Evolutionary conservation across 2,797 vertebrate species (phyloP).

Genomic region (Emydoidea blandingii): DNA sequence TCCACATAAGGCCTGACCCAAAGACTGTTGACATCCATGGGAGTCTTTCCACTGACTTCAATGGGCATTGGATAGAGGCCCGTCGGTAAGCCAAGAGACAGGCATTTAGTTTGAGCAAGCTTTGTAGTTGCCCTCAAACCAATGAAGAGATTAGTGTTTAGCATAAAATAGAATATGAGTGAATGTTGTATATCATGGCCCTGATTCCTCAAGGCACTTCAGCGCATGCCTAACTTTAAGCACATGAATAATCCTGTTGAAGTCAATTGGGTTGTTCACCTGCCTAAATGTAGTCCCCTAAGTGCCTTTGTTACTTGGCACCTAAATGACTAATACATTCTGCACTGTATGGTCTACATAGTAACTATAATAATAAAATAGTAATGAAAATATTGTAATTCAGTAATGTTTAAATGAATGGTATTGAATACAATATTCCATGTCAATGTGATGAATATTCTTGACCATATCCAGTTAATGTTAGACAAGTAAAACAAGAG

Average conservation of each 20-base stretch:
- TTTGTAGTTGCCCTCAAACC: neutral
- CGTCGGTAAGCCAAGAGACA: neutral
- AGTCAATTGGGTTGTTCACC: neutral
- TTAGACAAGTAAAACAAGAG: neutral
- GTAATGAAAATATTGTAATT: neutral
- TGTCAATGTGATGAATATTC: neutral
- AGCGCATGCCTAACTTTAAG: neutral
- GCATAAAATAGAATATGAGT: neutral
- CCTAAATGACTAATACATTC: neutral
- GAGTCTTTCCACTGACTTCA: neutral
- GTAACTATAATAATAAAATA: neutral
- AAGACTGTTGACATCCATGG: neutral
- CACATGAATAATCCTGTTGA: neutral
- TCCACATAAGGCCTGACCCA: neutral
- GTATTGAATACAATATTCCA: neutral
- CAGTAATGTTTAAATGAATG: neutral
- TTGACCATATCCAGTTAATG: neutral
- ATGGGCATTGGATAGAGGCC: neutral
- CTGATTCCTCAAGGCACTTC: neutral
- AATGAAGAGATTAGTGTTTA: neutral
- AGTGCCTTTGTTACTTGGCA: neutral
- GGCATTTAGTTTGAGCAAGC: neutral
- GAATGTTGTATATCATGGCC: neutral
- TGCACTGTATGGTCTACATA: neutral
- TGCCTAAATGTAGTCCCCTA: neutral